Evolutionary conservation across 2,797 vertebrate genomes (phyloP).

Genomic region (Leptoclinus maculatus): DNA sequence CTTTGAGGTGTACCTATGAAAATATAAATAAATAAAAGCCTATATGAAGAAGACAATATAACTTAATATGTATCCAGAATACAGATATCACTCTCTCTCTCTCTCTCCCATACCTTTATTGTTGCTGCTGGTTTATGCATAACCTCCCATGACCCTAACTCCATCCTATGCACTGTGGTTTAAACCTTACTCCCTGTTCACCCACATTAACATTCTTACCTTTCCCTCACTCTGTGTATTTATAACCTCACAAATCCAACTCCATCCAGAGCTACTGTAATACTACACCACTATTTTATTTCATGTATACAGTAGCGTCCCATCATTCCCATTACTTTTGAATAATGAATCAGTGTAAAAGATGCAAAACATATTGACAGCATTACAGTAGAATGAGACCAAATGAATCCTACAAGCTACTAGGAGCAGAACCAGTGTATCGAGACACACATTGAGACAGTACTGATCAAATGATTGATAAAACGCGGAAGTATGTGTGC

Average conservation of each 20-base stretch:
- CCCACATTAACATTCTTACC: not conserved
- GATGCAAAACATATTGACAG: not conserved
- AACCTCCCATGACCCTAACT: not conserved
- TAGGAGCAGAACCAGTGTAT: not conserved
- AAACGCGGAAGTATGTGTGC: conserved; percentile 26
- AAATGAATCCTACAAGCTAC: not conserved
- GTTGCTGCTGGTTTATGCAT: not conserved
- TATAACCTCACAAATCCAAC: not conserved
- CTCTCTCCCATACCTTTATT: not conserved
- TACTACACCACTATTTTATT: not conserved
- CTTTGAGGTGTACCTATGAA: not conserved
- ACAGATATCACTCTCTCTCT: not conserved
- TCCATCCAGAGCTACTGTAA: not conserved
- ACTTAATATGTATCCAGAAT: not conserved
- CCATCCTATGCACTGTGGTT: not conserved
- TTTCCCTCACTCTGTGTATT: not conserved
- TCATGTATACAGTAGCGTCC: not conserved
- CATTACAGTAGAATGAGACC: not conserved
- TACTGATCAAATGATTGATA: conserved; percentile 53
- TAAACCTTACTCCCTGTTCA: not conserved
- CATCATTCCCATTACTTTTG: not conserved
- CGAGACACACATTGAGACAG: conserved; percentile 39
- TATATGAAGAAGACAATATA: not conserved
- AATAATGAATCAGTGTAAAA: not conserved
- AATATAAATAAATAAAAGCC: not conserved